phyloP scores from a whole-genome alignment of 2,113 vertebrate genomes.

The Tretioscincus oriximinensis region DNA sequence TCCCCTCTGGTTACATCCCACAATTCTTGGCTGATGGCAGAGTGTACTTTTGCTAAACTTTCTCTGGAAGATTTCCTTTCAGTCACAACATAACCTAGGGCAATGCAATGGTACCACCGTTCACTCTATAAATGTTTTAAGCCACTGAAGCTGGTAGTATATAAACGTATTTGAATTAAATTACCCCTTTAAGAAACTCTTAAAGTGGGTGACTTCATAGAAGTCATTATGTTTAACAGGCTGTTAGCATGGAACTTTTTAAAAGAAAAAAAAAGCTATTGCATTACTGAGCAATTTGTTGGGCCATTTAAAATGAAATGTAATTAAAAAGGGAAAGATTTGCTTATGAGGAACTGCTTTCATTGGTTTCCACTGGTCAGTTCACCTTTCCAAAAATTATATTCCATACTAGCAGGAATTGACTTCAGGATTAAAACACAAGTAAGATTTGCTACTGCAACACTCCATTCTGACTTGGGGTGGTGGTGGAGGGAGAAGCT shows the following conservation, averaged over 20 bases:
- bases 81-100: slow-evolving; percentile 44
- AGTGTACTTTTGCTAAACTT: slow-evolving; percentile 32
- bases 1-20: neutral
- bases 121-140: slow-evolving; percentile 64
- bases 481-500: no score
- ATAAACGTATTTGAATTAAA: slow-evolving; percentile 64
- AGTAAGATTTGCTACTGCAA: no score
- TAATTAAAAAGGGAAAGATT: slow-evolving; percentile 68
- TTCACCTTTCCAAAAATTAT: slow-evolving; percentile 32
- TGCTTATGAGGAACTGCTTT: slow-evolving; percentile 28
- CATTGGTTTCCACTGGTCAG: slow-evolving; percentile 23
- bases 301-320: slow-evolving; percentile 59
- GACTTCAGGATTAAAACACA: neutral
- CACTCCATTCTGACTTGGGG: no score
- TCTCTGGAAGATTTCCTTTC: slow-evolving; percentile 43
- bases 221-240: slow-evolving; percentile 63
- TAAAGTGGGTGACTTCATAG: slow-evolving; percentile 64
- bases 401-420: neutral
- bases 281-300: slow-evolving; percentile 61
- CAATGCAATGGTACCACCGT: slow-evolving; percentile 41
- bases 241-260: slow-evolving; percentile 43
- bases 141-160: slow-evolving; percentile 54
- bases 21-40: slow-evolving; percentile 26
- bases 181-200: slow-evolving; percentile 61
- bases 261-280: slow-evolving; percentile 51